phyloP scores from a whole-genome alignment of 2,797 vertebrate genomes.

The Pogoniulus pusillus region DNA sequence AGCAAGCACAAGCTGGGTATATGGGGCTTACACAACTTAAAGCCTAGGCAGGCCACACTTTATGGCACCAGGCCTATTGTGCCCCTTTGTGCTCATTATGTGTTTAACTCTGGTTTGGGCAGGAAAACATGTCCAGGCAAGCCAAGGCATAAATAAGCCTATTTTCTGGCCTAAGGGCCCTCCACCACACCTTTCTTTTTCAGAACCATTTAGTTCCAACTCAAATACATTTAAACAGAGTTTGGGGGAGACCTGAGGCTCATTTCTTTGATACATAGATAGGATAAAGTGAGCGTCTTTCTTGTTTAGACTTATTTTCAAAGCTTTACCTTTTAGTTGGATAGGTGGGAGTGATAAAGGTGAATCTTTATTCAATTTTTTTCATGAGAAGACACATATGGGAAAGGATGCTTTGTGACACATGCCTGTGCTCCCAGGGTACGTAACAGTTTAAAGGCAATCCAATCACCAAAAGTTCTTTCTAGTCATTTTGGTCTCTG shows the following conservation, averaged over 20 bases:
- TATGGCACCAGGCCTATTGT: too few relatives aligned
- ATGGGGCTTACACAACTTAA: too few relatives aligned
- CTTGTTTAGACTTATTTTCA: neutral
- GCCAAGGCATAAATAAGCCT: too few relatives aligned
- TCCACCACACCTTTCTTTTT: neutral
- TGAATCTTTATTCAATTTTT: neutral
- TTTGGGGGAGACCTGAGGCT: neutral
- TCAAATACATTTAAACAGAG: neutral
- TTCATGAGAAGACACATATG: neutral
- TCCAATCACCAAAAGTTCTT: accelerated
- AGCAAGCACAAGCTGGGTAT: too few relatives aligned
- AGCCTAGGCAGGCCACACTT: too few relatives aligned
- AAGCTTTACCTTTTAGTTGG: neutral
- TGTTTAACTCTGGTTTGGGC: too few relatives aligned
- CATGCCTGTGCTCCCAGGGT: neutral
- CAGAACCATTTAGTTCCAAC: neutral
- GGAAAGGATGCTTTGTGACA: neutral
- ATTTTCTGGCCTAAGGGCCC: too few relatives aligned
- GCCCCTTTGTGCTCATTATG: too few relatives aligned
- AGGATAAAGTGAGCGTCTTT: neutral
- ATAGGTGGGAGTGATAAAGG: neutral
- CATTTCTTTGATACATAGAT: accelerated
- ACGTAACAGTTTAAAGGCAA: neutral
- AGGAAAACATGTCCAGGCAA: too few relatives aligned
- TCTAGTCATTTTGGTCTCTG: neutral